Conservation (phyloP, 2,888 invertebrate genomes). For the Hartigia nigra region DNA sequence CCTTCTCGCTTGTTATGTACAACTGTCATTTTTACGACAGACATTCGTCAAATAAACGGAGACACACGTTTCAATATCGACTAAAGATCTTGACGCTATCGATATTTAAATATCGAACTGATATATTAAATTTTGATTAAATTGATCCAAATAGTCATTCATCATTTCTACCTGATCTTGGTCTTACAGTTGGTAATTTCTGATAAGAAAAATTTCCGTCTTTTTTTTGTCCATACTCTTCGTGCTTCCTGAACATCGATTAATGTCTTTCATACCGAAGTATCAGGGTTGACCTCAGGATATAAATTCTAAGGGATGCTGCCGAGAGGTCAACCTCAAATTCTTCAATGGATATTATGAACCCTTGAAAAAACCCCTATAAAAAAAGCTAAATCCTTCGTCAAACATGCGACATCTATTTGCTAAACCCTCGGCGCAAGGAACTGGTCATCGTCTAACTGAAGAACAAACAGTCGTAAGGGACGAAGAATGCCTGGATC, state of each 20-base stretch:
- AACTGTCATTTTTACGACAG: not conserved
- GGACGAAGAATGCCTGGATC: slow-evolving; percentile 24
- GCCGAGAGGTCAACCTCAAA: not conserved
- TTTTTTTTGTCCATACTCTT: not conserved
- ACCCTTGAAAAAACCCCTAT: slow-evolving; percentile 38
- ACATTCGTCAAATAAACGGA: not conserved
- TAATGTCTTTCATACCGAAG: not conserved
- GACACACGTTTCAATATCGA: not conserved
- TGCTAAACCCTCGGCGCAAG: slow-evolving; percentile 41
- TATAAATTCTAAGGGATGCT: not conserved
- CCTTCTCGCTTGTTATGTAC: slow-evolving; percentile 11
- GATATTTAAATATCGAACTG: not conserved
- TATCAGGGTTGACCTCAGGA: not conserved
- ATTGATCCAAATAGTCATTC: not conserved
- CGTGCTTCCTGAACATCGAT: not conserved
- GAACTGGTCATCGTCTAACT: slow-evolving; percentile 42
- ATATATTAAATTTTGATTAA: not conserved
- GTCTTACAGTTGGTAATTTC: not conserved
- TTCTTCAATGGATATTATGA: slow-evolving; percentile 6
- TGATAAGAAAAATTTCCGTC: not conserved
- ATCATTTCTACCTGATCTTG: not conserved
- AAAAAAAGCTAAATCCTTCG: slow-evolving; percentile 48
- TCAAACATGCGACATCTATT: slow-evolving; percentile 52
- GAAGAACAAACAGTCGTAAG: slow-evolving; percentile 38
- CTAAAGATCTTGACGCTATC: not conserved